Conservation (phyloP, 1,140 invertebrate genomes). For the Drosophila nigrodunni region DNA sequence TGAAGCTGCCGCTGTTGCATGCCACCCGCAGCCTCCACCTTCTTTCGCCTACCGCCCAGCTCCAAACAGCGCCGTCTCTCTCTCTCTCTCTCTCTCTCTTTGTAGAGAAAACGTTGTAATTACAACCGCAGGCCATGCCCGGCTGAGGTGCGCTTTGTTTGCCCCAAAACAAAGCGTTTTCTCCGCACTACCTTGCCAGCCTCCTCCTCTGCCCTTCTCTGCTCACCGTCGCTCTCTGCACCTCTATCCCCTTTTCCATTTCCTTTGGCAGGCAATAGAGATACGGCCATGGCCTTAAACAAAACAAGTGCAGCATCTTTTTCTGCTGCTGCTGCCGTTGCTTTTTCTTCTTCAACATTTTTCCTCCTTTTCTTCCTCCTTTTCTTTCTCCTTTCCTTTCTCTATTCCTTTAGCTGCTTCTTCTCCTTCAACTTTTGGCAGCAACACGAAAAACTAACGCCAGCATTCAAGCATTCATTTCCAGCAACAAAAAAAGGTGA, state of each 20-base stretch:
- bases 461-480: constrained; percentile 2
- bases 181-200: no score
- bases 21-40: neutral
- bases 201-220: neutral
- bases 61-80: constrained; percentile 5
- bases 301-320: constrained; percentile 24
- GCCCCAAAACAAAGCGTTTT: constrained; percentile 51
- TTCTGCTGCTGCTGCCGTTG: neutral
- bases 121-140: constrained; percentile 58
- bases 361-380: no score
- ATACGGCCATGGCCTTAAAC: constrained; percentile 65
- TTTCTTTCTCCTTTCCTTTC: no score
- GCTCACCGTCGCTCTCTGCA: no score
- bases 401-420: neutral
- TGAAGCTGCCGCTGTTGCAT: constrained; percentile 26
- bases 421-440: constrained; percentile 21
- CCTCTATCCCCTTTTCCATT: neutral
- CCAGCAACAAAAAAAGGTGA: constrained; percentile 7
- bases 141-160: constrained; percentile 51
- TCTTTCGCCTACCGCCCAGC: no score
- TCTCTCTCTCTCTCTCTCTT: constrained; percentile 9
- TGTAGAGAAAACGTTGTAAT: constrained; percentile 68
- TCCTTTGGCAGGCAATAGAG: neutral
- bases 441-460: constrained; percentile 11
- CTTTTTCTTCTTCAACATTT: constrained; percentile 9